Percentiles rank a stretch among this genome's conserved stretches.
Evolutionary conservation across 2,888 invertebrate species (phyloP).

Genomic region (Lasioglossum calceatum): DNA sequence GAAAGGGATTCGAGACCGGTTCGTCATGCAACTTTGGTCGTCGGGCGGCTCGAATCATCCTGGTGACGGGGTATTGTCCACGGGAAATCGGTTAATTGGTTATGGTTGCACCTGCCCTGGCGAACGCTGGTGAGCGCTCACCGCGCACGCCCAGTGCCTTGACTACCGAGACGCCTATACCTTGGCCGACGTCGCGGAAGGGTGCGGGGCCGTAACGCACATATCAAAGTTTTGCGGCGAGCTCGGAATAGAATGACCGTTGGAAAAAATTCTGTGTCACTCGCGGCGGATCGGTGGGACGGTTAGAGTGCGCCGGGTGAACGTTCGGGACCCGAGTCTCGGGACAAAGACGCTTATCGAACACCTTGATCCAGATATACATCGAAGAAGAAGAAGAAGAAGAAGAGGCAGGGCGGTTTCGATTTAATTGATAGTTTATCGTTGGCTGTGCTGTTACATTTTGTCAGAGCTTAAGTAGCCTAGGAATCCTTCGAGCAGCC

Average conservation of each 20-base stretch:
- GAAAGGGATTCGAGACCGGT: not conserved
- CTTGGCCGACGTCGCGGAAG: constrained; percentile 58
- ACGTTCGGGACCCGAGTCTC: not conserved
- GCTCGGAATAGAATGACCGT: constrained; percentile 56
- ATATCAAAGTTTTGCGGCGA: constrained; percentile 73
- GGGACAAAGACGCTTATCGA: not conserved
- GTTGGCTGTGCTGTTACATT: constrained; percentile 70
- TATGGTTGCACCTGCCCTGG: constrained; percentile 30
- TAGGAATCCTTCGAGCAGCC: constrained; percentile 19
- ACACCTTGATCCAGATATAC: not conserved
- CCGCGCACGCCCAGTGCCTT: constrained; percentile 81
- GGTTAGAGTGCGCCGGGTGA: constrained; percentile 21
- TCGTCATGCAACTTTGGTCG: not conserved
- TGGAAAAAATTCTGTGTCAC: constrained; percentile 52
- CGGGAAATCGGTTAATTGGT: not conserved
- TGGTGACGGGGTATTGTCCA: not conserved
- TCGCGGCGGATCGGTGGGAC: constrained; percentile 46
- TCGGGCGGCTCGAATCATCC: not conserved
- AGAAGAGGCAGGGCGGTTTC: constrained; percentile 3
- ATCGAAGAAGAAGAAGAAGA: not conserved
- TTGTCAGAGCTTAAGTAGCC: constrained; percentile 68
- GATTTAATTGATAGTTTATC: constrained; percentile 44
- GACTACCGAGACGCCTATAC: constrained; percentile 77
- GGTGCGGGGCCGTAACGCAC: constrained; percentile 50
- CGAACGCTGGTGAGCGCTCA: constrained; percentile 33